Conservation (phyloP, 2,113 vertebrate genomes). For the Notarius quadriscutis region DNA sequence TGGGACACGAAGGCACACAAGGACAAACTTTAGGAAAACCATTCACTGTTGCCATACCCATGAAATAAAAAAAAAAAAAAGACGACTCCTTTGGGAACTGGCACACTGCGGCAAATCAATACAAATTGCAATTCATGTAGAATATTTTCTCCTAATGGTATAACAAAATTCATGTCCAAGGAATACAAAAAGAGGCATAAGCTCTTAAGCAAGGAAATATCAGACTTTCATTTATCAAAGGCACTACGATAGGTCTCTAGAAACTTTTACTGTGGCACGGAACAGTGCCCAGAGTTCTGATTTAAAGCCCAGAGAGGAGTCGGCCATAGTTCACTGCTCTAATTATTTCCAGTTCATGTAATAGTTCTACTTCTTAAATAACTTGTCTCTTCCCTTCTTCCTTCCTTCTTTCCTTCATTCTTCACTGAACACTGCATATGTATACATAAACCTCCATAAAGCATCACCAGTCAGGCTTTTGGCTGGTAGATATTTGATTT, state of each 20-base stretch:
- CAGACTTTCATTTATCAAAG: neutral
- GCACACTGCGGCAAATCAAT: neutral
- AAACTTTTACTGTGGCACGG: neutral
- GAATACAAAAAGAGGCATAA: neutral
- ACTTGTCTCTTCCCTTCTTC: neutral
- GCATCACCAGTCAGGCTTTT: neutral
- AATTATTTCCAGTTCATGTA: slow-evolving; percentile 10
- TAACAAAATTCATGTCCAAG: neutral
- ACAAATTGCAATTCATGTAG: neutral
- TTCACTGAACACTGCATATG: slow-evolving; percentile 2
- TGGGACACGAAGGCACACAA: neutral
- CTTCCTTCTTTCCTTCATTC: neutral
- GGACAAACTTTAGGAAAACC: neutral
- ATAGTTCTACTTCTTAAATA: slow-evolving; percentile 6
- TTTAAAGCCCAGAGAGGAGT: slow-evolving; percentile 7
- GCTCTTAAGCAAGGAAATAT: neutral
- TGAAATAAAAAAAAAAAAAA: neutral
- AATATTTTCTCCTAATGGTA: slow-evolving; percentile 8
- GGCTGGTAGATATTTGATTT: neutral
- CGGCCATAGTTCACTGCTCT: slow-evolving; percentile 9
- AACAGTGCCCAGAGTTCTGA: neutral
- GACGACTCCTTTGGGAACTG: neutral
- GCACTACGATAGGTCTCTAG: neutral
- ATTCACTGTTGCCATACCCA: neutral
- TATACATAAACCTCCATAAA: neutral